Evolutionary conservation across 1,140 invertebrate species (phyloP).

Genomic region (Pristionchus pacificus): DNA sequence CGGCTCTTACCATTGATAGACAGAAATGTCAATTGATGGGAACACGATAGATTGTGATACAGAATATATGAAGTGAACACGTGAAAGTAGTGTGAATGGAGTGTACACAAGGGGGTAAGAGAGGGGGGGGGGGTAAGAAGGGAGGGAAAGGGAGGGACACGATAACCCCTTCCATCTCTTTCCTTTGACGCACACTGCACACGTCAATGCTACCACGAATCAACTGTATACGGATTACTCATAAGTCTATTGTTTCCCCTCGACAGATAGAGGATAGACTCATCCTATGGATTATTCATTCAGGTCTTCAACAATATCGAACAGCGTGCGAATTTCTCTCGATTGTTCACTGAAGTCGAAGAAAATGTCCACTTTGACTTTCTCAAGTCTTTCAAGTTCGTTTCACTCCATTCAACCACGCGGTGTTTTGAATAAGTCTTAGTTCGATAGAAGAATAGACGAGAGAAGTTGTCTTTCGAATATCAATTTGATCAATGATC

Average conservation of each 20-base stretch:
- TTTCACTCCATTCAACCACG: no score
- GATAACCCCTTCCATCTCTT: no score
- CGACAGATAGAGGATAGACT: not conserved
- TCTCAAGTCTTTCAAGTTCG: constrained; percentile 35
- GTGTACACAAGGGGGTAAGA: no score
- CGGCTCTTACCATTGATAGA: not conserved
- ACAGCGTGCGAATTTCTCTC: constrained; percentile 47
- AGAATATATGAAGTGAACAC: not conserved
- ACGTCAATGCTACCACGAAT: no score
- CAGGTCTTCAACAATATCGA: constrained; percentile 43
- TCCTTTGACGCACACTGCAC: no score
- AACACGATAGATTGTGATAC: not conserved
- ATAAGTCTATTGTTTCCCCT: not conserved
- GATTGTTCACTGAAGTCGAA: constrained; percentile 49
- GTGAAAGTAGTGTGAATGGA: no score
- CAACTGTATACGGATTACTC: no score
- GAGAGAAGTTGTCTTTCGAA: no score
- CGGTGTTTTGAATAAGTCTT: no score
- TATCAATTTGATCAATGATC: no score
- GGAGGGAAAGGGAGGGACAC: not conserved
- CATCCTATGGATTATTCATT: not conserved
- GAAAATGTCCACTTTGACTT: constrained; percentile 50
- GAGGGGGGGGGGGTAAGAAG: no score
- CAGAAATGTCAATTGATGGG: not conserved
- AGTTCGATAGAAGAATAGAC: no score